Evolutionary conservation across 2,888 invertebrate species (phyloP).

Genomic region (Cheilosia scutellata): DNA sequence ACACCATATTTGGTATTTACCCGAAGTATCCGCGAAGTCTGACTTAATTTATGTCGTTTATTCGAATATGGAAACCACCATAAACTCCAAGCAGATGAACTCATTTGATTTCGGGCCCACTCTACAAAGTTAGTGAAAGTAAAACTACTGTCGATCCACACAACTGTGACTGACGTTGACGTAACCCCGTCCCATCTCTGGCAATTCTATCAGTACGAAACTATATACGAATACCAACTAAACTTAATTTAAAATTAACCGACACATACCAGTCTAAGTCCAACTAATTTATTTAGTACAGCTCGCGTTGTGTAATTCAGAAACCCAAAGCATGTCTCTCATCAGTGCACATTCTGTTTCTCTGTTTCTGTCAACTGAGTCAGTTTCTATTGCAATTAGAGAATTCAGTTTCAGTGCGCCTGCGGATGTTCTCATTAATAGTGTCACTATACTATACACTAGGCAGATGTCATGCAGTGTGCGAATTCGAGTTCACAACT

Average conservation of each 20-base stretch:
- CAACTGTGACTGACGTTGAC: conserved; percentile 21
- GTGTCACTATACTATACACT: conserved; percentile 29
- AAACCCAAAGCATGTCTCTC: conserved; percentile 40
- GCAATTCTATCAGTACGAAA: neutral
- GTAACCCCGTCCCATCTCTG: conserved; percentile 33
- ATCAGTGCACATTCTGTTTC: conserved; percentile 6
- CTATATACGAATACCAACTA: neutral
- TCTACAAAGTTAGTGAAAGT: conserved; percentile 1
- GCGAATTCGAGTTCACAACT: conserved; percentile 45
- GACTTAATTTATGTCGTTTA: neutral
- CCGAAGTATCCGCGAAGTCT: neutral
- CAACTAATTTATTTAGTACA: conserved; percentile 42
- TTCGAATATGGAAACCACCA: neutral
- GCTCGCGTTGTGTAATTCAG: conserved; percentile 37
- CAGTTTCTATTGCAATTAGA: conserved; percentile 35
- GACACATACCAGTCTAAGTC: conserved; percentile 23
- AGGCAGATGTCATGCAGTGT: neutral
- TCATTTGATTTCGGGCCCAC: conserved; percentile 13
- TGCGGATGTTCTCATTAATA: conserved; percentile 61
- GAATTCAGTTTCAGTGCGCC: conserved; percentile 35
- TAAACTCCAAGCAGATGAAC: neutral
- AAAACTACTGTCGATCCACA: conserved; percentile 5
- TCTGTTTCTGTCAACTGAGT: neutral
- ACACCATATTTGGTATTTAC: neutral
- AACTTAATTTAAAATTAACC: conserved; percentile 36